These are phyloP conservation scores for Oscheius onirici DNA, from an alignment of 2,888 invertebrate genomes.

Conservation along the genomic window DNA sequence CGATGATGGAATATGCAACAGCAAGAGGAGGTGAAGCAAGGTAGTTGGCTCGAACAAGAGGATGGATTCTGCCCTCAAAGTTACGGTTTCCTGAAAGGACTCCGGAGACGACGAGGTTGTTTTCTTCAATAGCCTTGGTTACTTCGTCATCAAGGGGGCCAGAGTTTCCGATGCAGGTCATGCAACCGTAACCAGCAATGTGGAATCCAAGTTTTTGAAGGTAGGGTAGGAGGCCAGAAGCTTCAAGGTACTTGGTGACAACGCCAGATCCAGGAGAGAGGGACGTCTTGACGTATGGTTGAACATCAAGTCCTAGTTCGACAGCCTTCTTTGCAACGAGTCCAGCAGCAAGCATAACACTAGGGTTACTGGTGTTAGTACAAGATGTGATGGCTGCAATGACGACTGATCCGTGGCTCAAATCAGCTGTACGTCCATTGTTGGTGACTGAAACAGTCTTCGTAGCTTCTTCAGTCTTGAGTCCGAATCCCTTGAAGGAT, in stretches of 20 bases:
- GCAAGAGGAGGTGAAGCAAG: constrained; percentile 95
- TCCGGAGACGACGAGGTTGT: constrained; percentile 91
- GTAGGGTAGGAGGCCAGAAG: constrained; percentile 90
- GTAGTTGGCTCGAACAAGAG: constrained; percentile 92
- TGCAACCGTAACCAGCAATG: constrained; percentile 97
- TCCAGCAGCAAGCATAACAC: constrained; percentile 97
- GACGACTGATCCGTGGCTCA: constrained; percentile 80
- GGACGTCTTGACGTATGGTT: constrained; percentile 95
- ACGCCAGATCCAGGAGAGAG: constrained; percentile 95
- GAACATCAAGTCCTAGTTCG: constrained; percentile 85
- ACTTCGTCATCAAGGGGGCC: constrained; percentile 91
- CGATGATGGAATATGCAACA: constrained; percentile 95
- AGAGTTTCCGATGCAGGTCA: constrained; percentile 99
- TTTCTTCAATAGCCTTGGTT: constrained; percentile 91
- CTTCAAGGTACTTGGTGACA: constrained; percentile 87
- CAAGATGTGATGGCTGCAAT: constrained; percentile 98
- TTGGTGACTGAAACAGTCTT: constrained; percentile 51
- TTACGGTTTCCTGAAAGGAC: constrained; percentile 96
- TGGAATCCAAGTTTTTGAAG: constrained; percentile 80
- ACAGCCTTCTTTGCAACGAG: constrained; percentile 75
- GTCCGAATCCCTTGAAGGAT: constrained; percentile 71
- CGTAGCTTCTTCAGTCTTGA: constrained; percentile 57
- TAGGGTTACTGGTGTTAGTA: constrained; percentile 97
- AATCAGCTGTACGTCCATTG: constrained; percentile 38
- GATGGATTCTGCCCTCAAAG: constrained; percentile 97